A percentile compares a stretch with the other conserved stretches of the same genome.
These are phyloP conservation scores for Macropodus opercularis DNA, from an alignment of 2,797 vertebrate species.

Conservation along the genomic window DNA sequence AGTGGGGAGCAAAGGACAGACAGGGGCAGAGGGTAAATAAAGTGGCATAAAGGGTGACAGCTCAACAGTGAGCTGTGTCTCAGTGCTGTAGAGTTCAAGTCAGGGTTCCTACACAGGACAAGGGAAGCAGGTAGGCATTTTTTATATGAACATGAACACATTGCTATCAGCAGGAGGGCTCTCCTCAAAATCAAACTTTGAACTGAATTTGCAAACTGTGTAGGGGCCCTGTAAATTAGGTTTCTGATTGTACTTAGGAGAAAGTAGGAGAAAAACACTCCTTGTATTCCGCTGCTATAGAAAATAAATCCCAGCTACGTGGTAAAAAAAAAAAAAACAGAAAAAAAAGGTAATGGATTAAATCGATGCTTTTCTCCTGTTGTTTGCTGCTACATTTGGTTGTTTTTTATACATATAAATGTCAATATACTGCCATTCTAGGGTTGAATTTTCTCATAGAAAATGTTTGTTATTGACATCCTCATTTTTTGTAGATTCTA, in stretches of 20 bases:
- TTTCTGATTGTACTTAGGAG: constrained; percentile 85
- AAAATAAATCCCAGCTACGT: constrained; percentile 88
- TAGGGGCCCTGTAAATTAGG: constrained; percentile 66
- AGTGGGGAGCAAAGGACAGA: constrained; percentile 54
- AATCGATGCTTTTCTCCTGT: constrained; percentile 88
- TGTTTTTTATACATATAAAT: constrained; percentile 83
- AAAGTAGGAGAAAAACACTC: constrained; percentile 79
- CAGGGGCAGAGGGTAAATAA: background rate
- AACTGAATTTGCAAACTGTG: constrained; percentile 28
- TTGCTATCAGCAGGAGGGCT: background rate
- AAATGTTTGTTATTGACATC: constrained; percentile 92
- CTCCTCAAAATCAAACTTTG: constrained; percentile 13
- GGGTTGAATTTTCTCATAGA: constrained; percentile 96
- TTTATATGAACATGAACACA: constrained; percentile 1
- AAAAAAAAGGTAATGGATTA: constrained; percentile 65
- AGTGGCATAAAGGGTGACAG: constrained; percentile 77
- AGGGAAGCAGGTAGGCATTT: background rate
- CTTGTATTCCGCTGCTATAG: constrained; percentile 93
- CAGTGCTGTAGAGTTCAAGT: constrained; percentile 75
- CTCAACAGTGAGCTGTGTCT: constrained; percentile 80
- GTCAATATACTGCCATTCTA: constrained; percentile 95
- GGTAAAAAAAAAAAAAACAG: constrained; percentile 70
- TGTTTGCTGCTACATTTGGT: constrained; percentile 97
- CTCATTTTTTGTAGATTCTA: constrained; percentile 83
- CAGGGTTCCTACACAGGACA: constrained; percentile 44